A percentile compares a stretch with the other conserved stretches of the same genome.
phyloP scores from a whole-genome alignment of 2,888 invertebrate genomes.

The Acrobeloides nanus region DNA sequence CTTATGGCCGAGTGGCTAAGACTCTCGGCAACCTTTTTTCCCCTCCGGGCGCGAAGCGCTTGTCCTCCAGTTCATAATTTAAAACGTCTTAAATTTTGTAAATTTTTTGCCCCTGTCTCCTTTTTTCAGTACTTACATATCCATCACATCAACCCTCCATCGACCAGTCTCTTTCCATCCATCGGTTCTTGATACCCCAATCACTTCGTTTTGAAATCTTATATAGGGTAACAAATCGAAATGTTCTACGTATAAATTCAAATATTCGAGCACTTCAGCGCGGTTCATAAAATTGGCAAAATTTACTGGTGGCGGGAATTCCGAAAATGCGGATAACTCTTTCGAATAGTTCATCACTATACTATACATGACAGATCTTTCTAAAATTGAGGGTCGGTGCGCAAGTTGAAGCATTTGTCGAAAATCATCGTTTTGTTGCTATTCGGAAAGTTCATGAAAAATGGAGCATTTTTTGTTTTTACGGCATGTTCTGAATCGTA shows the following conservation, averaged over 20 bases:
- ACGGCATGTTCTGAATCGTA: too few relatives aligned
- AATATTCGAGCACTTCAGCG: slow-evolving; percentile 53
- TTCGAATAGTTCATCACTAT: slow-evolving; percentile 34
- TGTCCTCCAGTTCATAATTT: too few relatives aligned
- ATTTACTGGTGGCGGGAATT: slow-evolving; percentile 56
- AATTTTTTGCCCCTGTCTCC: too few relatives aligned
- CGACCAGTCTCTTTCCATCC: slow-evolving; percentile 46
- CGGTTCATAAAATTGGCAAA: slow-evolving; percentile 56
- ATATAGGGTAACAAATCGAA: slow-evolving; percentile 22
- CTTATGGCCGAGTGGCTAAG: too few relatives aligned
- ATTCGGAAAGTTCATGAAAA: slow-evolving; percentile 19
- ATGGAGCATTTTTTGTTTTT: too few relatives aligned
- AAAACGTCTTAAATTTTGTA: not conserved
- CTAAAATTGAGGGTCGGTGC: not conserved
- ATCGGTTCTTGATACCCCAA: slow-evolving; percentile 20
- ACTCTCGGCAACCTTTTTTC: not conserved
- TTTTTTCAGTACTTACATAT: slow-evolving; percentile 6
- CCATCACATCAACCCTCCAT: slow-evolving; percentile 26
- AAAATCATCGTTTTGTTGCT: slow-evolving; percentile 21
- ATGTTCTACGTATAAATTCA: slow-evolving; percentile 23
- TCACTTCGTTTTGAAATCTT: slow-evolving; percentile 24
- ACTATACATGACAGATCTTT: not conserved
- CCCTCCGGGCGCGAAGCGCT: too few relatives aligned
- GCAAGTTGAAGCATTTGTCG: slow-evolving; percentile 21
- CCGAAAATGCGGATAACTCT: slow-evolving; percentile 52